These are phyloP conservation scores for Muscina levida DNA, from an alignment of 2,888 invertebrate species.

Conservation along the genomic window DNA sequence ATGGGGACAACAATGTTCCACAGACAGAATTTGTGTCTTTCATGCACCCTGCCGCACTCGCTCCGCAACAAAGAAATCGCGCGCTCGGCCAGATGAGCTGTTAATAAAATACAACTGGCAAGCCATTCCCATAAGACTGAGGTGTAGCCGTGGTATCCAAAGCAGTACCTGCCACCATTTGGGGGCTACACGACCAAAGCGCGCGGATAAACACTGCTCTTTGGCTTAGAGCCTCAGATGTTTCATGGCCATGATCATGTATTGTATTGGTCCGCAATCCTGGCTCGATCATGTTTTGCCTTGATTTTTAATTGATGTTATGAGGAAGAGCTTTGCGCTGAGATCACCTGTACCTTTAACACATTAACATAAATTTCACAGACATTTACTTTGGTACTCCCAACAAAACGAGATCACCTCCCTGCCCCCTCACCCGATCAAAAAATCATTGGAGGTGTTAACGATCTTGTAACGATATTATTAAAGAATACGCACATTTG, in stretches of 20 bases:
- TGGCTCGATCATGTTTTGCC: constrained; percentile 79
- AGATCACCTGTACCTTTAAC: constrained; percentile 63
- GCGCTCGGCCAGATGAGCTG: constrained; percentile 61
- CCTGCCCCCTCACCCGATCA: neutral
- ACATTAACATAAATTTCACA: constrained; percentile 49
- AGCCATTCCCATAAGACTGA: constrained; percentile 49
- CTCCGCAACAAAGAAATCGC: constrained; percentile 48
- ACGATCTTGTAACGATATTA: constrained; percentile 65
- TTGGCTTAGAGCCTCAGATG: neutral
- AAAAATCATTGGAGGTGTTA: constrained; percentile 57
- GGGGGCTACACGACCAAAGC: constrained; percentile 36
- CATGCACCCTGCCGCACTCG: no score
- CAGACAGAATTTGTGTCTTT: neutral
- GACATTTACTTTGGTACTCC: constrained; percentile 13
- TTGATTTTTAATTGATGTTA: constrained; percentile 79
- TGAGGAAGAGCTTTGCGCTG: constrained; percentile 33
- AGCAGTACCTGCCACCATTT: constrained; percentile 47
- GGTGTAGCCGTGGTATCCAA: constrained; percentile 15
- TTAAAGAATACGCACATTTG: constrained; percentile 34
- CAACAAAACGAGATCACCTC: neutral
- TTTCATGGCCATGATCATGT: constrained; percentile 72
- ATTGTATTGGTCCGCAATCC: constrained; percentile 60
- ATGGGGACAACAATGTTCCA: constrained; percentile 24
- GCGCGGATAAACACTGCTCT: constrained; percentile 52
- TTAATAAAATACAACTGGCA: constrained; percentile 61